phyloP scores from a whole-genome alignment of 2,113 vertebrate genomes.

The Trogon melanurus region DNA sequence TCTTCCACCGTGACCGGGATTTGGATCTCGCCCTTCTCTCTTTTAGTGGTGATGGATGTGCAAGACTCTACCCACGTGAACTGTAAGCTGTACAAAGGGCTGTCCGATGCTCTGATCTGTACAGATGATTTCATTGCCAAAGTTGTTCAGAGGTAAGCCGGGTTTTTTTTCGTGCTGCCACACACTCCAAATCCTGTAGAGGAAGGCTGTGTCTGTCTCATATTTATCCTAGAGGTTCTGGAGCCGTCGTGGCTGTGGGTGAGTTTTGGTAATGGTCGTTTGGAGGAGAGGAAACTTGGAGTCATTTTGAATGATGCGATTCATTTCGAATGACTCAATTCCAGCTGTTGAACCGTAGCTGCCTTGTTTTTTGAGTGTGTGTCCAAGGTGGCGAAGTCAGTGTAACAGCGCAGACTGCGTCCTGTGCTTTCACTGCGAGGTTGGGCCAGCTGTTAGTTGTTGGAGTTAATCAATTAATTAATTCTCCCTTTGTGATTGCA shows the following conservation, averaged over 20 bases:
- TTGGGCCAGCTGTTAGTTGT: neutral
- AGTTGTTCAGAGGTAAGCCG: constrained; percentile 93
- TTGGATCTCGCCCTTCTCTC: constrained; percentile 25
- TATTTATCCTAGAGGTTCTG: neutral
- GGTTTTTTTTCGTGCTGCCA: neutral
- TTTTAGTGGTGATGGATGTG: constrained; percentile 96
- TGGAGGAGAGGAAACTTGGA: neutral
- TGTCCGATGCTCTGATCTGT: constrained; percentile 96
- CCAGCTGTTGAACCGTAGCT: rapidly evolving
- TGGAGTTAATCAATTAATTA: neutral
- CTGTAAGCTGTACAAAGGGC: constrained; percentile 96
- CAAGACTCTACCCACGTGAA: constrained; percentile 93
- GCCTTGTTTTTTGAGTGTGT: rapidly evolving
- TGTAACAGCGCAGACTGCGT: neutral
- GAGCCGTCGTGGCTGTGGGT: neutral
- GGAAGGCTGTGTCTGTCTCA: rapidly evolving
- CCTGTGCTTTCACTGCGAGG: neutral
- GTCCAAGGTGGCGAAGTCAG: neutral
- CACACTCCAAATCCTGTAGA: rapidly evolving
- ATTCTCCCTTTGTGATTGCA: neutral
- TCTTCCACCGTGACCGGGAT: rapidly evolving
- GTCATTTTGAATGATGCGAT: neutral
- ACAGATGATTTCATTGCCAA: constrained; percentile 99
- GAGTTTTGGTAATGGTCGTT: neutral
- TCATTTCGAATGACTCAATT: neutral